Evolutionary conservation across 2,888 invertebrate genomes (phyloP).

Genomic region (Drosophila neoperkinsi): DNA sequence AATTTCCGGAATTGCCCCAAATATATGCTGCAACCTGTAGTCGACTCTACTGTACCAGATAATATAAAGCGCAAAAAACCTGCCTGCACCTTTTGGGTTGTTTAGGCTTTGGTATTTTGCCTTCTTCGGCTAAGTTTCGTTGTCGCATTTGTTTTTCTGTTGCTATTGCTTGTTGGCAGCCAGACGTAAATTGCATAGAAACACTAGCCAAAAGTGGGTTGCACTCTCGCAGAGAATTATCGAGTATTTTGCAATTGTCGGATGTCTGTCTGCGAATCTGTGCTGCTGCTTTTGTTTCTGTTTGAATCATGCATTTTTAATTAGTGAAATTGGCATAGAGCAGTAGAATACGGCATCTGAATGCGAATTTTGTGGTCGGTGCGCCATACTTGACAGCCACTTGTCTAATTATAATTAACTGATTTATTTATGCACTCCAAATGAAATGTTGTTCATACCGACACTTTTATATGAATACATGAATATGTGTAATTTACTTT

Average conservation of each 20-base stretch:
- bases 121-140: slow-evolving; percentile 2
- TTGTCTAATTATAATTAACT: slow-evolving; percentile 75
- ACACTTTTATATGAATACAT: slow-evolving; percentile 19
- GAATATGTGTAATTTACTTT: background rate
- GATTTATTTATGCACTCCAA: slow-evolving; percentile 54
- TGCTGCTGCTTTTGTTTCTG: slow-evolving; percentile 29
- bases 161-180: slow-evolving; percentile 60
- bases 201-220: slow-evolving; percentile 66
- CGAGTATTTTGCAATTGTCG: slow-evolving; percentile 58
- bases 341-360: slow-evolving; percentile 46
- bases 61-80: background rate
- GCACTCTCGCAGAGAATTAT: slow-evolving; percentile 72
- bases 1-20: background rate
- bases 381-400: slow-evolving; percentile 65
- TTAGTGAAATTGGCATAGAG: slow-evolving; percentile 73
- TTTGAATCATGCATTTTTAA: slow-evolving; percentile 79
- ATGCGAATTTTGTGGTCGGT: slow-evolving; percentile 61
- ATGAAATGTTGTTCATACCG: slow-evolving; percentile 32
- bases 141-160: slow-evolving; percentile 23
- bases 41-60: background rate
- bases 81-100: slow-evolving; percentile 42
- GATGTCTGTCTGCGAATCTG: slow-evolving; percentile 18
- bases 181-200: slow-evolving; percentile 72
- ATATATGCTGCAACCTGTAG: background rate
- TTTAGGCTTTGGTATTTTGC: slow-evolving; percentile 15